Percentiles rank a stretch among this genome's conserved stretches.
phyloP scores from a whole-genome alignment of 1,140 invertebrate species.

The Drosophila gunungcola region DNA sequence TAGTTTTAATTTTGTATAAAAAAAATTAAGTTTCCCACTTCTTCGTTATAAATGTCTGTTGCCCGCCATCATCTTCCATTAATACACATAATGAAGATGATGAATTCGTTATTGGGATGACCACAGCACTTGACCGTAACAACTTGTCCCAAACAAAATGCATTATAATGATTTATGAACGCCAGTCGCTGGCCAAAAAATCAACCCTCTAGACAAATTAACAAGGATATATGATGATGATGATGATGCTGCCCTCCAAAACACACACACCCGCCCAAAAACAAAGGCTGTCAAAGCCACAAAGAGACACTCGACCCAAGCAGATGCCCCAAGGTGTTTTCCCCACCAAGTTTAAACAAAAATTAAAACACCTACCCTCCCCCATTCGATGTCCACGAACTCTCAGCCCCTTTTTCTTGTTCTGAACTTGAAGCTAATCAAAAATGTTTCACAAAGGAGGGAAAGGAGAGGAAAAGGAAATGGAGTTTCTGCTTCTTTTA shows the following conservation, averaged over 20 bases:
- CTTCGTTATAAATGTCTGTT: background rate
- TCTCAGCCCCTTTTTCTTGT: slow-evolving; percentile 6
- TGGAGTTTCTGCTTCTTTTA: background rate
- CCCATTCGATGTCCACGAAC: slow-evolving; percentile 3
- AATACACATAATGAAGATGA: slow-evolving; percentile 39
- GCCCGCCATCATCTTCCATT: slow-evolving; percentile 2
- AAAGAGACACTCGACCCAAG: slow-evolving; percentile 76
- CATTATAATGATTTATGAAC: slow-evolving; percentile 76
- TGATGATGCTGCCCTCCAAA: slow-evolving; percentile 49
- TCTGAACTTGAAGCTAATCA: slow-evolving; percentile 66
- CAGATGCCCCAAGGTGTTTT: slow-evolving; percentile 71
- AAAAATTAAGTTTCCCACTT: background rate
- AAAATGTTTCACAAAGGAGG: slow-evolving; percentile 60
- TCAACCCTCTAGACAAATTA: slow-evolving; percentile 69
- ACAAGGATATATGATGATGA: slow-evolving; percentile 80
- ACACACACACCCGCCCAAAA: slow-evolving; percentile 32
- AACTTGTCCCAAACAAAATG: slow-evolving; percentile 68
- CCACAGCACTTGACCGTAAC: slow-evolving; percentile 53
- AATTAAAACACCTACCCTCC: slow-evolving; percentile 65
- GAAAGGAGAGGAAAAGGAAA: slow-evolving; percentile 14
- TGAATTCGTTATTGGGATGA: slow-evolving; percentile 65
- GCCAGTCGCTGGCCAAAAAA: slow-evolving; percentile 22
- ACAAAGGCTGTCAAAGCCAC: slow-evolving; percentile 77
- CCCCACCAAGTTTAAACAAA: slow-evolving; percentile 69
- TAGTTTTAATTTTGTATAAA: background rate